Evolutionary conservation across 1,140 invertebrate genomes (phyloP), one percentile per base, ranked within the genome.

Genomic region (Musca domestica): DNA sequence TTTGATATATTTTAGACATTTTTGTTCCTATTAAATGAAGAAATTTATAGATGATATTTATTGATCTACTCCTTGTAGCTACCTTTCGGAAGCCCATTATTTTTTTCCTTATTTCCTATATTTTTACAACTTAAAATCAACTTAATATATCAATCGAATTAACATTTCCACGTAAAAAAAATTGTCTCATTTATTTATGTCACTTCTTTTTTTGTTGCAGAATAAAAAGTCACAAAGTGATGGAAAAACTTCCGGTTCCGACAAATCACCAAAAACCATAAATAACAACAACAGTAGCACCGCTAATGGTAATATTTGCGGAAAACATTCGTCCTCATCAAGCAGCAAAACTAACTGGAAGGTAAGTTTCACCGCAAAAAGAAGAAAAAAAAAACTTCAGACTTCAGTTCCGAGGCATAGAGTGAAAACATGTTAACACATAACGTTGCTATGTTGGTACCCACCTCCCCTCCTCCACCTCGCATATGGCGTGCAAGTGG

Each of bases 291-390:
- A 67, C 14, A 68, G 15, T 20, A 66, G 41, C 51, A 64, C 52
- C 19, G 64, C 66, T 30, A 68, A 68, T 51, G 68, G 68, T 22
- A 71, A 71, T 7, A 56, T 69, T 48, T 71, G 70, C 23, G 67
- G 70, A 9, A 71, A 71, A 68, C 70, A 71, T 41, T 41, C 49
- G 41, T 63, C 72, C 71, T 71, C 71, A 48, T 61, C 70, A 15
- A 71, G 76, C 71, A 73, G 74, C 47, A 76, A 76, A 67, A 66
- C 73, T 68, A 80, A 78, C 73, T 80, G 78, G 78, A 80, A 80
- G 73, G 74, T 52, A 22, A 70, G 67, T 47, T 64, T 58, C 5
- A 54, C 5, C 51, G 17, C 15, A 25, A 10, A 25, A 56, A 66
- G 19, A 61, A 23, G 47, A n/a, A n/a, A n/a, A n/a, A n/a, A n/a